Conservation (phyloP, 1,140 invertebrate genomes). For the Amphibalanus amphitrite region DNA sequence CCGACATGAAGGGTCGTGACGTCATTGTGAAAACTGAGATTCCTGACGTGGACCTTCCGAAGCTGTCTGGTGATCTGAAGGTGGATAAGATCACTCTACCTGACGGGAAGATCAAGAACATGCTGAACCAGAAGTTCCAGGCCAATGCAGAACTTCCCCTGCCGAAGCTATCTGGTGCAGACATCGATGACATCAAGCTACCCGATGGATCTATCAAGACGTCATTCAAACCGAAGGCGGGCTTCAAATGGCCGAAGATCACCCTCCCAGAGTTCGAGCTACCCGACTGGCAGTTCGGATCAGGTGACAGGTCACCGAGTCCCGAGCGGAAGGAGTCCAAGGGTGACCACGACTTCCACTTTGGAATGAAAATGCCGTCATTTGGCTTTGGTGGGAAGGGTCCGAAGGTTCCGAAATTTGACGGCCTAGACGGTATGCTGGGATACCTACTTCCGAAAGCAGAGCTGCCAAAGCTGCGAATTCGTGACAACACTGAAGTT, state of each 20-base stretch:
- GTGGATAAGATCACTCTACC: background rate
- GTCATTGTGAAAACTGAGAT: background rate
- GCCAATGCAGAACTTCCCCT: background rate
- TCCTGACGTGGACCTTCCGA: background rate
- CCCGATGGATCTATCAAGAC: background rate
- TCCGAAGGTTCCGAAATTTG: background rate
- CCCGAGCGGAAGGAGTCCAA: background rate
- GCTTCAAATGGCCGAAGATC: background rate
- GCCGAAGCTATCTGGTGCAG: background rate
- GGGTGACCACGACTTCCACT: background rate
- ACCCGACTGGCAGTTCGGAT: background rate
- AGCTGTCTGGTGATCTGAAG: background rate
- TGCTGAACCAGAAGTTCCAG: background rate
- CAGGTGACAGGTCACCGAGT: background rate
- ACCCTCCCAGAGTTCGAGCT: background rate
- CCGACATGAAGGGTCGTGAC: background rate
- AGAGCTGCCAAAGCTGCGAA: background rate
- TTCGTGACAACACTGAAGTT: background rate
- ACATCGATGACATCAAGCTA: background rate
- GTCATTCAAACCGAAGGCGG: background rate
- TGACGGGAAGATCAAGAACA: background rate
- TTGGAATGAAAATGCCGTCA: background rate
- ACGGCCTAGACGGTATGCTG: background rate
- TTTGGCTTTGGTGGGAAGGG: background rate
- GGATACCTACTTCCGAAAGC: background rate